phyloP scores from a whole-genome alignment of 2,113 vertebrate genomes.

The Vidua macroura region DNA sequence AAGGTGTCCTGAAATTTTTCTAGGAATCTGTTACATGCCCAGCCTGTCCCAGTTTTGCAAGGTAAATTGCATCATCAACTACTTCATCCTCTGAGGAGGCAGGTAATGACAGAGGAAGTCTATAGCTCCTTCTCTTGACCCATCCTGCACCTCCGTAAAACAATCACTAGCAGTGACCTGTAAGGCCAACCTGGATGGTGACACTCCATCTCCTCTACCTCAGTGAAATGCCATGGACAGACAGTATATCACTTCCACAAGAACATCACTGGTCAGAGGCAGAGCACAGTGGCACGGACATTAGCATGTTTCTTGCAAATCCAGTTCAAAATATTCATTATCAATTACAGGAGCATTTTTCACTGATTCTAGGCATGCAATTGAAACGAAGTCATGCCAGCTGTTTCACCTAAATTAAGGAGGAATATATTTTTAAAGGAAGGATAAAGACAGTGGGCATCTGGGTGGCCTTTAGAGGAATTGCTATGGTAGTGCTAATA shows the following conservation, averaged over 20 bases:
- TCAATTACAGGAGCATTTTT: neutral
- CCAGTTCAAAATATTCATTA: neutral
- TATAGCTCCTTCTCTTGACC: neutral
- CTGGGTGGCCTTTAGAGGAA: neutral
- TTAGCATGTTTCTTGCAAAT: neutral
- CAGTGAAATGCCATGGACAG: neutral
- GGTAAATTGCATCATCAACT: neutral
- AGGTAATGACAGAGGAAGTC: neutral
- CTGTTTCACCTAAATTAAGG: neutral
- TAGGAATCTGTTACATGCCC: neutral
- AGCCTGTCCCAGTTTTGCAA: neutral
- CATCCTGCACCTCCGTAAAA: neutral
- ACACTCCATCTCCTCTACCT: neutral
- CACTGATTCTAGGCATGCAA: neutral
- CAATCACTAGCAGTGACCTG: neutral
- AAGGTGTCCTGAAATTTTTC: neutral
- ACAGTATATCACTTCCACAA: neutral
- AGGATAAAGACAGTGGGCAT: neutral
- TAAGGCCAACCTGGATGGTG: neutral
- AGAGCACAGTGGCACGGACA: rapidly evolving
- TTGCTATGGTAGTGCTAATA: neutral
- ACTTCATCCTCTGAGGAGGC: neutral
- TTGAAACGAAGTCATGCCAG: neutral
- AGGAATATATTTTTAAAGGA: neutral
- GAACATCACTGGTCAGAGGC: rapidly evolving